Evolutionary conservation across 2,113 vertebrate genomes (phyloP).

Genomic region (Pao palembangensis): DNA sequence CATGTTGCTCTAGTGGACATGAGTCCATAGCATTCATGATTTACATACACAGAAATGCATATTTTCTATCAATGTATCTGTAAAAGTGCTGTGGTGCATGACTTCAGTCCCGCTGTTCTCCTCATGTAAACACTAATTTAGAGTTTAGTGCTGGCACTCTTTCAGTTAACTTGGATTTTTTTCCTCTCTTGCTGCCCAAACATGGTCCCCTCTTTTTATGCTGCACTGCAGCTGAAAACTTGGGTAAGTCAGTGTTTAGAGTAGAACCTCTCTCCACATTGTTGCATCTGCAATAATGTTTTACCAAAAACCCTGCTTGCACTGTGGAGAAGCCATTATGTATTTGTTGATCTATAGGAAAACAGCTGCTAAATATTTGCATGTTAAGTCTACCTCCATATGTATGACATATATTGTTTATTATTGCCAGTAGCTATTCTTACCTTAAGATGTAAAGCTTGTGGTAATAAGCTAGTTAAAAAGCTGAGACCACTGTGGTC

Average conservation of each 20-base stretch:
- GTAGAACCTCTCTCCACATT: slow-evolving; percentile 27
- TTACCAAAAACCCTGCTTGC: slow-evolving; percentile 16
- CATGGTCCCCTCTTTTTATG: slow-evolving; percentile 48
- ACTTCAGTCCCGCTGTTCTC: too few species aligned
- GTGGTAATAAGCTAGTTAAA: background rate
- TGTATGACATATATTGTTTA: background rate
- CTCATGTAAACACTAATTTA: too few species aligned
- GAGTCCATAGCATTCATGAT: too few species aligned
- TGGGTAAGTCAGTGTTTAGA: slow-evolving; percentile 67
- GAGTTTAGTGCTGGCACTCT: slow-evolving; percentile 27
- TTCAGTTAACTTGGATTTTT: slow-evolving; percentile 54
- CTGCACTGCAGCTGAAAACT: slow-evolving; percentile 72
- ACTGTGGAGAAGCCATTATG: slow-evolving; percentile 1
- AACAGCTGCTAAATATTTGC: slow-evolving; percentile 1
- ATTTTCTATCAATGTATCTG: too few species aligned
- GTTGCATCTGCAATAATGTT: slow-evolving; percentile 16
- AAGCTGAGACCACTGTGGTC: too few species aligned
- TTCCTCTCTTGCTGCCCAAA: slow-evolving; percentile 51
- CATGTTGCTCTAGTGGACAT: too few species aligned
- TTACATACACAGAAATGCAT: too few species aligned
- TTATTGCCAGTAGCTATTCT: slow-evolving; percentile 1
- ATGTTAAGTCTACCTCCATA: slow-evolving; percentile 10
- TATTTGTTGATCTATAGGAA: background rate
- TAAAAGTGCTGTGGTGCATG: too few species aligned
- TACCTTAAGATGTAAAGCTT: background rate